These are phyloP conservation scores for Pangasianodon hypophthalmus DNA, from an alignment of 2,113 vertebrate genomes.

Conservation along the genomic window DNA sequence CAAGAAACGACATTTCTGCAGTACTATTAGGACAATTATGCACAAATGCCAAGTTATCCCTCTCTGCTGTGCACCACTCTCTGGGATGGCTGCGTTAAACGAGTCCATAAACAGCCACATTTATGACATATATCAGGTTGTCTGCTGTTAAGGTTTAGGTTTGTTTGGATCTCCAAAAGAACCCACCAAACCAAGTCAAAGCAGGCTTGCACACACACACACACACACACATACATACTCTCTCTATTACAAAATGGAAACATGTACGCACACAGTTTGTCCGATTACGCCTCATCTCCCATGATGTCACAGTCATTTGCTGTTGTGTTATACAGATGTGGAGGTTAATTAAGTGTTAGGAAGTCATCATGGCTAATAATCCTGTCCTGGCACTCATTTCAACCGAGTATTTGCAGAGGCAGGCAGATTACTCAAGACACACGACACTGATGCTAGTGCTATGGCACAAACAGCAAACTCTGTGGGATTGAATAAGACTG, in stretches of 20 bases:
- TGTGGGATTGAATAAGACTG: slow-evolving; percentile 50
- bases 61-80: slow-evolving; percentile 62
- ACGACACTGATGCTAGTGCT: slow-evolving; percentile 40
- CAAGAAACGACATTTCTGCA: slow-evolving; percentile 65
- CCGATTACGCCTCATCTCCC: slow-evolving; percentile 61
- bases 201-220: slow-evolving; percentile 18
- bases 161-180: slow-evolving; percentile 45
- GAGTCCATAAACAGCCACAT: slow-evolving; percentile 20
- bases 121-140: slow-evolving; percentile 22
- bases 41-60: slow-evolving; percentile 52
- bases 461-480: slow-evolving; percentile 54
- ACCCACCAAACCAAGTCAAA: slow-evolving; percentile 31
- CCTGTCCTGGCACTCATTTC: slow-evolving; percentile 40
- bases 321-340: slow-evolving; percentile 69
- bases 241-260: slow-evolving; percentile 48
- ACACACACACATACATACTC: slow-evolving; percentile 38
- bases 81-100: slow-evolving; percentile 47
- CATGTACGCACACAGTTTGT: slow-evolving; percentile 29
- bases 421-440: slow-evolving; percentile 51
- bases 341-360: slow-evolving; percentile 61
- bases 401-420: slow-evolving; percentile 47
- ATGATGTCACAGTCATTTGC: slow-evolving; percentile 68
- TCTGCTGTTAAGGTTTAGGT: slow-evolving; percentile 36
- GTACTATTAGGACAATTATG: slow-evolving; percentile 53
- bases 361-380: slow-evolving; percentile 65